A percentile compares a stretch with the other conserved stretches of the same genome.
phyloP scores from a whole-genome alignment of 2,888 invertebrate genomes.

The Anarsia innoxiella region DNA sequence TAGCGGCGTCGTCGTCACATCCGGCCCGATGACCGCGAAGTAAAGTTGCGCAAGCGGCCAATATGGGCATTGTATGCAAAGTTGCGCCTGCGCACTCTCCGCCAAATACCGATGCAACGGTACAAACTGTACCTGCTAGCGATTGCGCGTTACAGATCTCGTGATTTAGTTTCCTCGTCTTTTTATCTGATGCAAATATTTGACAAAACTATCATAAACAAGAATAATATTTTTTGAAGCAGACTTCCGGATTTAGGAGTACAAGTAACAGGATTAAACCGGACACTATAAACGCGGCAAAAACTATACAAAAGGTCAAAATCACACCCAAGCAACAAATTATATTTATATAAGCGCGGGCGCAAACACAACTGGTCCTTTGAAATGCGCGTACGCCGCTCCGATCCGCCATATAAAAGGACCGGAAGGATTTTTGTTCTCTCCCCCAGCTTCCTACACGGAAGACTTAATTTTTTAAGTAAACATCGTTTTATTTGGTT shows the following conservation, averaged over 20 bases:
- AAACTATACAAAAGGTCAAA: constrained; percentile 45
- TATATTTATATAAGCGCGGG: constrained; percentile 53
- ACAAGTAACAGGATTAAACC: constrained; percentile 52
- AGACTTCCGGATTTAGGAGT: constrained; percentile 37
- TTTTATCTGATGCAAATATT: no score
- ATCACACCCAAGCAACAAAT: constrained; percentile 49
- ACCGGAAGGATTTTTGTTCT: constrained; percentile 59
- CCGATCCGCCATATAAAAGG: constrained; percentile 46
- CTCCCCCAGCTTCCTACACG: constrained; percentile 28
- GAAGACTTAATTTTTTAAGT: constrained; percentile 38
- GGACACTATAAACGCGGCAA: constrained; percentile 33
- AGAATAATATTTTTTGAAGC: no score
- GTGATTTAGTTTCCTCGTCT: no score
- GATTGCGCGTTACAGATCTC: no score
- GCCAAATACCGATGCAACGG: constrained; percentile 51
- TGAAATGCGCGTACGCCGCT: constrained; percentile 40
- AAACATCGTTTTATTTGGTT: constrained; percentile 30
- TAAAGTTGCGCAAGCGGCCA: constrained; percentile 62
- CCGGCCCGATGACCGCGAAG: constrained; percentile 57
- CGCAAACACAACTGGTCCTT: constrained; percentile 48
- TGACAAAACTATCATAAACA: no score
- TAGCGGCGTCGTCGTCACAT: constrained; percentile 55
- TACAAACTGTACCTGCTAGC: constrained; percentile 33
- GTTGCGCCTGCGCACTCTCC: constrained; percentile 34
- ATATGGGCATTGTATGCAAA: constrained; percentile 73